These are phyloP conservation scores for Xanthorhoe spadicearia DNA, from an alignment of 2,888 invertebrate species.

Conservation along the genomic window DNA sequence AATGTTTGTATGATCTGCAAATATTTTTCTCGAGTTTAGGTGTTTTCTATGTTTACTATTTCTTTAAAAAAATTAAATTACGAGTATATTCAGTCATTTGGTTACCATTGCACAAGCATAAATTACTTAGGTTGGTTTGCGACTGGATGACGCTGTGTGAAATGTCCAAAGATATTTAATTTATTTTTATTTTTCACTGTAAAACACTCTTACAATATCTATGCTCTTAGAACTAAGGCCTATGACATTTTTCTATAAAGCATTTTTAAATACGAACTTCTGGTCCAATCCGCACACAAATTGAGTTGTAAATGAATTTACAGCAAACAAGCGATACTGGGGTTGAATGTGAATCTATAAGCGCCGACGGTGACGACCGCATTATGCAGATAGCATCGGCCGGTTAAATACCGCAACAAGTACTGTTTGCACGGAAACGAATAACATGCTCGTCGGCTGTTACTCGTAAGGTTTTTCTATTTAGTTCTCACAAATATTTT, in stretches of 20 bases:
- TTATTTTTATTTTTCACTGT: too few relatives aligned
- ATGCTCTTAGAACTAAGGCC: too few relatives aligned
- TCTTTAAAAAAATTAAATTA: too few relatives aligned
- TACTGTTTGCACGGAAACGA: conserved; percentile 59
- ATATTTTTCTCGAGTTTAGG: too few relatives aligned
- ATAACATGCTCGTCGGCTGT: conserved; percentile 42
- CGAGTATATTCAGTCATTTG: too few relatives aligned
- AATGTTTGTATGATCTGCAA: too few relatives aligned
- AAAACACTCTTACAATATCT: too few relatives aligned
- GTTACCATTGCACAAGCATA: too few relatives aligned
- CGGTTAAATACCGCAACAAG: conserved; percentile 81
- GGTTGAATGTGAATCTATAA: conserved; percentile 75
- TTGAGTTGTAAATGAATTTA: conserved; percentile 41
- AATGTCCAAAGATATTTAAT: too few relatives aligned
- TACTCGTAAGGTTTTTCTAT: conserved; percentile 5
- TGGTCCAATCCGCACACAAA: conserved; percentile 26
- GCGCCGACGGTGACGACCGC: conserved; percentile 71
- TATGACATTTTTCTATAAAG: not conserved
- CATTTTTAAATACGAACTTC: not conserved
- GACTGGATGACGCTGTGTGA: too few relatives aligned
- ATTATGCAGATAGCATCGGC: conserved; percentile 79
- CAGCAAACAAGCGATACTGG: conserved; percentile 63
- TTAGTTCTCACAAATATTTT: not conserved
- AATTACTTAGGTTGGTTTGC: too few relatives aligned
- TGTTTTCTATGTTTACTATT: too few relatives aligned